Evolutionary conservation across 2,113 vertebrate genomes (phyloP).

Genomic region (Prochilodus magdalenae): DNA sequence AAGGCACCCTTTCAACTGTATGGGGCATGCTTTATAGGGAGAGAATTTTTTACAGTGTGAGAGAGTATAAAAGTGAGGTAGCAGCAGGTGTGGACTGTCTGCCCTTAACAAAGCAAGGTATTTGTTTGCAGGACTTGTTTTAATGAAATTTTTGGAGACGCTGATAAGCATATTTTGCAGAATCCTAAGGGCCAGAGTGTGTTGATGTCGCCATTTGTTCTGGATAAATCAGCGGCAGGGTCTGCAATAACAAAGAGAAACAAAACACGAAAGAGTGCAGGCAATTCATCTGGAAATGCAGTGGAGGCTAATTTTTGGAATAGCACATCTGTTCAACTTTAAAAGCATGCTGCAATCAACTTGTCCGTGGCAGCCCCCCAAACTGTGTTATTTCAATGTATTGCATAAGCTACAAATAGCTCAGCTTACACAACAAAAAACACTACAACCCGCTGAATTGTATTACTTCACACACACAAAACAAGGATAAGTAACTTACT

Average conservation of each 20-base stretch:
- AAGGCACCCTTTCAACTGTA: background rate
- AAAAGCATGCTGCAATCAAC: background rate
- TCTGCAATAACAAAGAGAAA: background rate
- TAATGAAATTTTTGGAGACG: conserved; percentile 5
- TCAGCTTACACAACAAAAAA: background rate
- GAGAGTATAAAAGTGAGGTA: background rate
- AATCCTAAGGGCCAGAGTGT: background rate
- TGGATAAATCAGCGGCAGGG: background rate
- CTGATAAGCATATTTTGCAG: background rate
- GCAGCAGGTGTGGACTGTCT: background rate
- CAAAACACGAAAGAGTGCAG: background rate
- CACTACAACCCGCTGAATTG: background rate
- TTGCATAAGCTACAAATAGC: background rate
- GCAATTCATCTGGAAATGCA: background rate
- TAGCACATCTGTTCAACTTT: background rate
- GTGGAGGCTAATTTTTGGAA: background rate
- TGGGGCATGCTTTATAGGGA: background rate
- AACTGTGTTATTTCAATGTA: background rate
- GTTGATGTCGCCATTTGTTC: background rate
- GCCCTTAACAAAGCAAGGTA: background rate
- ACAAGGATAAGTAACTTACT: no score
- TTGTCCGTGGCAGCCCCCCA: background rate
- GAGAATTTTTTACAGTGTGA: background rate
- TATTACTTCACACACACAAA: no score
- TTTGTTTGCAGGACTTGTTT: no score